Percentiles rank a stretch among this genome's conserved stretches.
Conservation (phyloP, 2,888 invertebrate genomes). For the Acanthosepion pharaonis region DNA sequence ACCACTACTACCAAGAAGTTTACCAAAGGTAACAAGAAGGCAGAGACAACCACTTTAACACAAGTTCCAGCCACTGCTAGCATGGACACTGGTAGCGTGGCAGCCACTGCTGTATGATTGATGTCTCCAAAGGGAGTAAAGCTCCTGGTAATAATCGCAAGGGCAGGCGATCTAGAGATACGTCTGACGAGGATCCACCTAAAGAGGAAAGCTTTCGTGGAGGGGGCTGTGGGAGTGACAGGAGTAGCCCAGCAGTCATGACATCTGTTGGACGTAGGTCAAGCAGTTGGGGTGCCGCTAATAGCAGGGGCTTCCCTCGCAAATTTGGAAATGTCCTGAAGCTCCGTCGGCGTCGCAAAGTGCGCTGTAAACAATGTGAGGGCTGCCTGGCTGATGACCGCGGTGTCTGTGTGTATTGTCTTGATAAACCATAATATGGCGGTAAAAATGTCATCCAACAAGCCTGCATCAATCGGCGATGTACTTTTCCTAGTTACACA, state of each 20-base stretch:
- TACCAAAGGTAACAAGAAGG: too few relatives aligned
- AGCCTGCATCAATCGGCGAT: slow-evolving; percentile 58
- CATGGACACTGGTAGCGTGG: too few relatives aligned
- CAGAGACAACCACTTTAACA: too few relatives aligned
- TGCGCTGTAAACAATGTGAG: slow-evolving; percentile 73
- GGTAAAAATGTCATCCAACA: too few relatives aligned
- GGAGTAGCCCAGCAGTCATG: slow-evolving; percentile 64
- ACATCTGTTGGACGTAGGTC: slow-evolving; percentile 52
- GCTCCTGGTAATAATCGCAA: too few relatives aligned
- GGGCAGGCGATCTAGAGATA: background rate
- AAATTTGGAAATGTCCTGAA: slow-evolving; percentile 50
- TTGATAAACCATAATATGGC: background rate
- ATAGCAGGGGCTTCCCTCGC: background rate
- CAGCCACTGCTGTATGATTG: too few relatives aligned
- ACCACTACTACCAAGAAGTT: too few relatives aligned
- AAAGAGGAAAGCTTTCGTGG: slow-evolving; percentile 25
- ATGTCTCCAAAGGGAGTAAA: too few relatives aligned
- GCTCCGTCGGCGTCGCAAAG: slow-evolving; percentile 60
- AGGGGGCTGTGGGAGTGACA: background rate
- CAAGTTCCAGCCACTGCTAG: too few relatives aligned
- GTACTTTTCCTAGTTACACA: slow-evolving; percentile 60
- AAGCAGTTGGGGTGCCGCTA: background rate
- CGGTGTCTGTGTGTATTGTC: slow-evolving; percentile 73
- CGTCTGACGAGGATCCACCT: background rate
- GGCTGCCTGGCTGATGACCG: slow-evolving; percentile 74